phyloP scores from a whole-genome alignment of 2,113 vertebrate species.

The Hippocampus mohnikei region DNA sequence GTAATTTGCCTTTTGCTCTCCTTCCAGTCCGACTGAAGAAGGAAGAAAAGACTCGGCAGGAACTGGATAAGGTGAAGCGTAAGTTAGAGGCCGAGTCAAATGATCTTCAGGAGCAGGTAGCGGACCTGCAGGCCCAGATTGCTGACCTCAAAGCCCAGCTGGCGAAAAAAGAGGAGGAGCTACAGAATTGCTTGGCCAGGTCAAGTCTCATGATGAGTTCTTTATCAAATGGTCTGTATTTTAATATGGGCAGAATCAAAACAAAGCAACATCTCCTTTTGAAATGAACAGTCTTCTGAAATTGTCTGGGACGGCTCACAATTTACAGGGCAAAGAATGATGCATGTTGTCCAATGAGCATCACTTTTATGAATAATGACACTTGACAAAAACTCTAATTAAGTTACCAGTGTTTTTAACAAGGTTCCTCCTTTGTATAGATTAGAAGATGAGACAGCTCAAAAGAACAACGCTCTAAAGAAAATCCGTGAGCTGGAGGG shows the following conservation, averaged over 20 bases:
- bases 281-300: not conserved
- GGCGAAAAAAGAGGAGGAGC: constrained; percentile 90
- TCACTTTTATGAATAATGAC: not conserved
- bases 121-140: constrained; percentile 86
- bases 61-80: constrained; percentile 89
- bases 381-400: not conserved
- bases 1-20: not conserved
- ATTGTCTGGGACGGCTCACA: not conserved
- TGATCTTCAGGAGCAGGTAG: constrained; percentile 87
- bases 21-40: constrained; percentile 87
- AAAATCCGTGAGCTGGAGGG: constrained; percentile 92
- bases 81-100: constrained; percentile 88
- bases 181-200: constrained; percentile 87
- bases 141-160: constrained; percentile 89
- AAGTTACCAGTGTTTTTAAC: not conserved
- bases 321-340: not conserved
- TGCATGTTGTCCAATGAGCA: not conserved
- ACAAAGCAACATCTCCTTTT: too few species aligned
- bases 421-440: constrained; percentile 55
- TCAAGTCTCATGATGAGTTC: constrained; percentile 39
- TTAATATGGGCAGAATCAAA: not conserved
- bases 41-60: constrained; percentile 91
- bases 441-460: constrained; percentile 85
- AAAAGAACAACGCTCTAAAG: constrained; percentile 89
- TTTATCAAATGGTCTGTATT: not conserved